Evolutionary conservation across 2,797 vertebrate species (phyloP).

Genomic region (Novumbra hubbsi): DNA sequence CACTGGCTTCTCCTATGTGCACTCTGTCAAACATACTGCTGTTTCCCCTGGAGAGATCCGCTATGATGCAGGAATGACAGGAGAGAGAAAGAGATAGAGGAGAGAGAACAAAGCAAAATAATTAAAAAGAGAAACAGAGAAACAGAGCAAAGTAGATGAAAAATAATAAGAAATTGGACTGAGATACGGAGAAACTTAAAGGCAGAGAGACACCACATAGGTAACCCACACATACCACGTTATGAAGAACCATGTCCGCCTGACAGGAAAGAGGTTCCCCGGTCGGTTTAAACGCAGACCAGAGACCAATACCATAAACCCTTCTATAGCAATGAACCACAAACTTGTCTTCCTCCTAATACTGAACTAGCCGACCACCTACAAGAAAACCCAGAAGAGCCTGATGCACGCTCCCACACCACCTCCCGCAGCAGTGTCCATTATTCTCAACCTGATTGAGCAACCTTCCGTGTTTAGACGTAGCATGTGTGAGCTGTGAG

Average conservation of each 20-base stretch:
- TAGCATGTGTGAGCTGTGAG: background rate
- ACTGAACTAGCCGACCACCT: constrained; percentile 42
- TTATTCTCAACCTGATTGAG: background rate
- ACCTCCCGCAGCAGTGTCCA: background rate
- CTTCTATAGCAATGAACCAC: constrained; percentile 60
- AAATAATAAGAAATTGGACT: background rate
- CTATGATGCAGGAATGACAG: background rate
- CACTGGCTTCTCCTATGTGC: constrained; percentile 39
- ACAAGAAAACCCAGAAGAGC: background rate
- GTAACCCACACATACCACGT: constrained; percentile 58
- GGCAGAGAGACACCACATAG: constrained; percentile 44
- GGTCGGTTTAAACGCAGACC: constrained; percentile 59
- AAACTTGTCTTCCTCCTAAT: constrained; percentile 63
- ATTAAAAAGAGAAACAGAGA: background rate
- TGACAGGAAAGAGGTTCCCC: constrained; percentile 62
- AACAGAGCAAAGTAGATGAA: background rate
- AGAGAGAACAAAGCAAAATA: background rate
- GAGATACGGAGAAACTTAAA: constrained; percentile 5
- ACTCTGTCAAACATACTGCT: constrained; percentile 37
- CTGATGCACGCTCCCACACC: background rate
- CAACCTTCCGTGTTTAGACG: background rate
- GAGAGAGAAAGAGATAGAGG: constrained; percentile 24
- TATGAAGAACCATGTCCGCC: constrained; percentile 60
- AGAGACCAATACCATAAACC: constrained; percentile 50
- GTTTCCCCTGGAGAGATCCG: constrained; percentile 26